Conservation (phyloP, 2,113 vertebrate species). For the Hippocampus guttulatus region DNA sequence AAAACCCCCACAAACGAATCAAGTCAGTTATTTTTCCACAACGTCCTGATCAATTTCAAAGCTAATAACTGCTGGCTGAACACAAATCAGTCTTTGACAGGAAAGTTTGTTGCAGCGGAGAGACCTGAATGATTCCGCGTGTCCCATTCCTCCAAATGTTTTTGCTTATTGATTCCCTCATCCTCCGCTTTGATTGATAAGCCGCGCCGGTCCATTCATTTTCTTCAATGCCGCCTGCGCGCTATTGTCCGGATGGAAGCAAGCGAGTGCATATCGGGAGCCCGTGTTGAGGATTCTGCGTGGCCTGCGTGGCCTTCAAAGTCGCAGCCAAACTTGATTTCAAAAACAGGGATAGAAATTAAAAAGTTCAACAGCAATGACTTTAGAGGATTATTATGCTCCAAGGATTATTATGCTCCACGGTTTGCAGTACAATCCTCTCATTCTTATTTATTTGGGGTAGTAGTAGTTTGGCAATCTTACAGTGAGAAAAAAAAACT, state of each 20-base stretch:
- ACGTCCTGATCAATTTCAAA: neutral
- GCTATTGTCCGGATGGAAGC: conserved; percentile 59
- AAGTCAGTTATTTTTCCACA: neutral
- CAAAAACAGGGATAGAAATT: conserved; percentile 17
- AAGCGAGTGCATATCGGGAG: conserved; percentile 61
- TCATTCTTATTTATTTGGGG: conserved; percentile 7
- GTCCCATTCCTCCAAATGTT: conserved; percentile 42
- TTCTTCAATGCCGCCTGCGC: conserved; percentile 7
- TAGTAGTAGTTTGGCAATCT: too few species aligned
- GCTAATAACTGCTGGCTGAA: neutral
- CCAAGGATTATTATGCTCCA: conserved; percentile 48
- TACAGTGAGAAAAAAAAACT: too few species aligned
- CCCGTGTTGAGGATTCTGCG: conserved; percentile 31
- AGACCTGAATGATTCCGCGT: conserved; percentile 13
- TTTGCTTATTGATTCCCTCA: conserved; percentile 49
- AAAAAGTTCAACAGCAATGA: conserved; percentile 38
- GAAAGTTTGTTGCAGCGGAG: neutral
- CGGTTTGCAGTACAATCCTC: conserved; percentile 45
- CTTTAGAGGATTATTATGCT: conserved; percentile 58
- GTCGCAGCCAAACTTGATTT: conserved; percentile 26
- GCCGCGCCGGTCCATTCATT: conserved; percentile 39
- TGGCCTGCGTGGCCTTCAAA: conserved; percentile 36
- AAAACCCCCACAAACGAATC: neutral
- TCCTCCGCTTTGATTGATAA: conserved; percentile 48
- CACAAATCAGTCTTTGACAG: neutral